Percentiles rank a stretch among this genome's conserved stretches.
These are phyloP conservation scores for Corythoichthys haematopterus DNA, from an alignment of 2,113 vertebrate species.

Conservation along the genomic window DNA sequence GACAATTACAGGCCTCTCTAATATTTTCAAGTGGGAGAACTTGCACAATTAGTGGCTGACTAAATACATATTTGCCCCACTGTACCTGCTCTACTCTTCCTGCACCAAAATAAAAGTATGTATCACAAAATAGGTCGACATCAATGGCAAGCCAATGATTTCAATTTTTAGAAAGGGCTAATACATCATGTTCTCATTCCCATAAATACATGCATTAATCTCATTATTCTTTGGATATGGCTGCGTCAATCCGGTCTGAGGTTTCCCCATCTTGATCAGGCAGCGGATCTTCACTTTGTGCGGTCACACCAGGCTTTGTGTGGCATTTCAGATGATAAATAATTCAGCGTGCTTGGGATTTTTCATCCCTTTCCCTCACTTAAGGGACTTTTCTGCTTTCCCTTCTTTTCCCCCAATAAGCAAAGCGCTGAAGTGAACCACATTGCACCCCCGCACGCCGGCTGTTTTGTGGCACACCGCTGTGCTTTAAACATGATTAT, in stretches of 20 bases:
- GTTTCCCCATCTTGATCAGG: background rate
- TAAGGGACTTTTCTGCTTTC: constrained; percentile 9
- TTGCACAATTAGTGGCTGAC: too few relatives aligned
- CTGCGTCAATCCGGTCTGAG: constrained; percentile 6
- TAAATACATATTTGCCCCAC: too few relatives aligned
- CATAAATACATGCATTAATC: background rate
- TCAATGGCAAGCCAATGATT: too few relatives aligned
- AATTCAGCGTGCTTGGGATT: constrained; percentile 46
- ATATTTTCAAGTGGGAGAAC: too few relatives aligned
- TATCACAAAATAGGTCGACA: background rate
- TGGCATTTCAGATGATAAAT: constrained; percentile 54
- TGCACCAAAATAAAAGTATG: too few relatives aligned
- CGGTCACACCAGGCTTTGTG: constrained; percentile 33
- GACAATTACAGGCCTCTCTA: too few relatives aligned
- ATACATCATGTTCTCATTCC: background rate
- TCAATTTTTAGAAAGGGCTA: too few relatives aligned
- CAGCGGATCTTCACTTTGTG: constrained; percentile 20
- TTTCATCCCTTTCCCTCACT: constrained; percentile 40
- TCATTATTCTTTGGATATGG: background rate
- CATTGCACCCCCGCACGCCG: too few relatives aligned
- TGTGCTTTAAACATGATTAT: background rate
- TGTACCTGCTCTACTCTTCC: too few relatives aligned
- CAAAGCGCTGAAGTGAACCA: constrained; percentile 8
- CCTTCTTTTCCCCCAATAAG: constrained; percentile 14
- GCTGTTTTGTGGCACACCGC: background rate